Evolutionary conservation across 2,888 invertebrate genomes (phyloP).

Genomic region (Drosophila colorata): DNA sequence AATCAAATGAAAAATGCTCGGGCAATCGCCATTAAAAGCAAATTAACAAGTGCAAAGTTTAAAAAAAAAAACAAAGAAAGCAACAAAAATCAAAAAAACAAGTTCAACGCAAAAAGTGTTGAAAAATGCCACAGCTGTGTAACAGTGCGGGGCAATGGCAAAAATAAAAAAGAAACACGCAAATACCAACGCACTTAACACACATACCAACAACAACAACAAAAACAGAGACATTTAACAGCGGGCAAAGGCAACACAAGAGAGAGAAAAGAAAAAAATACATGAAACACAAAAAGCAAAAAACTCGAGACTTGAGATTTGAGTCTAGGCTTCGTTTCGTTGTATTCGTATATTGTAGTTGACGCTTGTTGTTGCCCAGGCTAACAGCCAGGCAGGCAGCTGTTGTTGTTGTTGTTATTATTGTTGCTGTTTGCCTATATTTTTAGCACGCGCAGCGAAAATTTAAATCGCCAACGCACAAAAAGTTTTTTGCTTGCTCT

Average conservation of each 20-base stretch:
- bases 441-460: constrained; percentile 64
- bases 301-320: constrained; percentile 44
- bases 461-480: constrained; percentile 63
- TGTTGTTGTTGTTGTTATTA: constrained; percentile 19
- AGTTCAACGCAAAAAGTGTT: constrained; percentile 58
- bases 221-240: constrained; percentile 56
- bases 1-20: constrained; percentile 45
- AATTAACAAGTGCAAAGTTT: constrained; percentile 52
- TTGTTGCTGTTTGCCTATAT: constrained; percentile 42
- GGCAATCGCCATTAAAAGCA: constrained; percentile 53
- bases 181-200: constrained; percentile 81
- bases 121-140: constrained; percentile 70
- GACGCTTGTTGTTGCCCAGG: constrained; percentile 15
- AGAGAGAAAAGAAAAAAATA: constrained; percentile 30
- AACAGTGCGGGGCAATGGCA: constrained; percentile 7
- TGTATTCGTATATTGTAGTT: constrained; percentile 13
- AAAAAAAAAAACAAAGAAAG: constrained; percentile 19
- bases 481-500: constrained; percentile 34
- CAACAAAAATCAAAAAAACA: constrained; percentile 36
- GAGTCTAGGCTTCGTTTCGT: constrained; percentile 36
- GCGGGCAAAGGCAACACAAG: constrained; percentile 39
- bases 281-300: constrained; percentile 26
- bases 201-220: constrained; percentile 65
- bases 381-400: constrained; percentile 12
- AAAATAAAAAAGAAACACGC: constrained; percentile 53